Evolutionary conservation across 1,140 invertebrate species (phyloP), one percentile per base, ranked within the genome.

Genomic region (Ostrea denselamellosa): DNA sequence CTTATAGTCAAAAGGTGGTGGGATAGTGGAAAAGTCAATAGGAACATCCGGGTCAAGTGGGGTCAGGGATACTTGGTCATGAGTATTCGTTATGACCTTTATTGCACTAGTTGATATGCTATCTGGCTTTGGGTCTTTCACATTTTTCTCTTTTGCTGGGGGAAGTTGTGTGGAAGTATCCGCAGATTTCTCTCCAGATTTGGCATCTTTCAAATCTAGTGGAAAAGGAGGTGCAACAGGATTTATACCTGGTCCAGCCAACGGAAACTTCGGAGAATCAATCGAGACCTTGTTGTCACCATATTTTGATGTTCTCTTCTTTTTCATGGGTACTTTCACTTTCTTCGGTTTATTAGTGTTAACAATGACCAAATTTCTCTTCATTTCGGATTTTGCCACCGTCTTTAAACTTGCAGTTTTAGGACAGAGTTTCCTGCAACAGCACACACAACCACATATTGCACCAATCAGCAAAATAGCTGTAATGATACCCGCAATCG

Each of bases 381-480:
- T 77, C 68, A 77, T 77, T 10, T 77, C 68, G 14, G 68, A 77
- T 5, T 77, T 77, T 77, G 68, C 68, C 28, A 25, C 68, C 28
- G 10, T 28, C 25, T 14, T 77, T 77, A 77, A 77, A 25, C 68
- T 77, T 8, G 68, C 68, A 9, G 68, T 77, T 34, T 77, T 77
- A 7, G 68, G 68, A 77, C 68, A 77, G 5, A 77, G 68, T 34
- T 77, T 77, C 14, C 68, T 34, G 28, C 68, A 77, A 34, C 68
- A 77, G 25, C 68, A 77, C 22, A 77, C 68, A 34, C 25, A 77
- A 9, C 25, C 14, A 34, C 68, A 77, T 77, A 77, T 14, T 4
- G 68, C 28, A 14, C 25, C 68, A 5, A 77, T 77, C 0, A 77
- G 9, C 14, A 77, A 34, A 28, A 25, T 25, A 12, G 68, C 28